phyloP scores from a whole-genome alignment of 53 echinoderm and acorn worm species.

The Patiria pectinifera region DNA sequence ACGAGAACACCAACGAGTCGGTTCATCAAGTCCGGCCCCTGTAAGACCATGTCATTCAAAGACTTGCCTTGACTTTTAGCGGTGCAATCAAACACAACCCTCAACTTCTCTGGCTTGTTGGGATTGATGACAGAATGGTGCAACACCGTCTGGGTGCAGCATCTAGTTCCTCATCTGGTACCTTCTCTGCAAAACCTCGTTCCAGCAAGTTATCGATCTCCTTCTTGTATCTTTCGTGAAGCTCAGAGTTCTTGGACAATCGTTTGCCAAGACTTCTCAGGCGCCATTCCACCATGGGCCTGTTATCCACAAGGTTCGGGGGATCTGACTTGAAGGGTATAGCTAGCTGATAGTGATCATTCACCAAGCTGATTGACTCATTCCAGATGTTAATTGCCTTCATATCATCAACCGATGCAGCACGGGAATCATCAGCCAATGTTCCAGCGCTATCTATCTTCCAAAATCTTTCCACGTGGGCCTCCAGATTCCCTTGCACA shows the following conservation, averaged over 20 bases:
- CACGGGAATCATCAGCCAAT: too few relatives aligned
- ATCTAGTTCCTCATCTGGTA: background rate
- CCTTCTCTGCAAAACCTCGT: slow-evolving; percentile 51
- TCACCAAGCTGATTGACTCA: too few relatives aligned
- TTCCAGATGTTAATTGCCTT: too few relatives aligned
- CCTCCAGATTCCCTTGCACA: too few relatives aligned
- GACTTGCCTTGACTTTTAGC: slow-evolving; percentile 51
- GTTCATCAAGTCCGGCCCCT: slow-evolving; percentile 72
- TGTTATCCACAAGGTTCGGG: background rate
- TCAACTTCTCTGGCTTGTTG: slow-evolving; percentile 60
- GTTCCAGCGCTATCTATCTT: too few relatives aligned
- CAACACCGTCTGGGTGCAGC: slow-evolving; percentile 21
- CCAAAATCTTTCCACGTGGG: too few relatives aligned
- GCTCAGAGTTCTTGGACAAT: background rate
- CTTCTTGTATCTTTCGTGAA: background rate
- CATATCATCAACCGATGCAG: too few relatives aligned
- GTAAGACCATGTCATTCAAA: slow-evolving; percentile 59
- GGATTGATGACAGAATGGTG: slow-evolving; percentile 68
- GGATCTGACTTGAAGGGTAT: too few relatives aligned
- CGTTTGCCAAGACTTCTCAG: slow-evolving; percentile 11
- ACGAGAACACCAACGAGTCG: slow-evolving; percentile 61
- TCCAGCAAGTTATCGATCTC: slow-evolving; percentile 21
- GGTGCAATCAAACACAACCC: slow-evolving; percentile 77
- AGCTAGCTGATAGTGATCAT: too few relatives aligned
- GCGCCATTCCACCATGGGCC: background rate